phyloP scores from a whole-genome alignment of 2,888 invertebrate genomes.

The Micoletzkya japonica region DNA sequence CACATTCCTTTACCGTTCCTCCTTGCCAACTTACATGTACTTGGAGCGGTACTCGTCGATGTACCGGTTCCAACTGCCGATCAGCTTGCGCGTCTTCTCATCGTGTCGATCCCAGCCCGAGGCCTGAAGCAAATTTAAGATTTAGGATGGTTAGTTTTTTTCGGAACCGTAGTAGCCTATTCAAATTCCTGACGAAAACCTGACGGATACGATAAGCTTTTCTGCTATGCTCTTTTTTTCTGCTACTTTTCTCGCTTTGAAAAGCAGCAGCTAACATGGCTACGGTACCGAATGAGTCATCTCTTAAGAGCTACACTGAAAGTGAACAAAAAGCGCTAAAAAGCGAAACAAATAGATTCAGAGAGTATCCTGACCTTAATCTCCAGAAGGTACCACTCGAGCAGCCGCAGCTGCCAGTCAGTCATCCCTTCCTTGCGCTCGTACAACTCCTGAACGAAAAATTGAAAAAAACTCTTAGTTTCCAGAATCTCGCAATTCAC shows the following conservation, averaged over 20 bases:
- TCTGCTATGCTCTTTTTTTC: too few species aligned
- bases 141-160: too few species aligned
- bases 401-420: conserved; percentile 56
- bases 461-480: neutral
- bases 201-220: too few species aligned
- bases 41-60: conserved; percentile 56
- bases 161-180: too few species aligned
- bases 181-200: too few species aligned
- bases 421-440: conserved; percentile 46
- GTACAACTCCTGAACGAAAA: conserved; percentile 45
- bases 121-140: conserved; percentile 34
- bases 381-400: conserved; percentile 51
- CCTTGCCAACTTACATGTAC: conserved; percentile 46
- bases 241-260: too few species aligned
- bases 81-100: conserved; percentile 51
- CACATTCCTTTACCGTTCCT: too few species aligned
- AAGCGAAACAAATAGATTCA: neutral
- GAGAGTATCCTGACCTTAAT: conserved; percentile 28
- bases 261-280: too few species aligned
- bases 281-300: too few species aligned
- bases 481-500: neutral
- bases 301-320: too few species aligned
- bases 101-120: conserved; percentile 54
- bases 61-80: conserved; percentile 57
- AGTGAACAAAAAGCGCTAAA: too few species aligned